Evolutionary conservation across 2,797 vertebrate genomes (phyloP), one percentile per base, ranked within the genome.

Genomic region (Coregonus suidteri): DNA sequence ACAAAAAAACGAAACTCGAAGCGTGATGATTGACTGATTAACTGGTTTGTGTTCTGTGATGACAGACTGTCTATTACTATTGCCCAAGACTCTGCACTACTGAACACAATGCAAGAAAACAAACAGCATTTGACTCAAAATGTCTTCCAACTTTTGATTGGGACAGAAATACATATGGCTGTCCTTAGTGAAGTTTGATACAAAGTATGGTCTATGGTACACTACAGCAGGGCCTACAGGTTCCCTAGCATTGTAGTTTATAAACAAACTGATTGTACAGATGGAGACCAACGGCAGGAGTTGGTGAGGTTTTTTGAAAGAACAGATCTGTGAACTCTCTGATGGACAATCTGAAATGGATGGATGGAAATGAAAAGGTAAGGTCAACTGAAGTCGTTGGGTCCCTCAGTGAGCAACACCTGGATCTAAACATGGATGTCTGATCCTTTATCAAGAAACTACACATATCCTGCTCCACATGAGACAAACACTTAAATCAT

Each of bases 1-100:
- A 37, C 16, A 54, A 41, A 52, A n/a, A 20, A 64, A 35, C 53
- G 20, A 30, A 31, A 56, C 51, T 64, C 75, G 37, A 41, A 70
- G 9, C 11, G 25, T 41, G 30, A 73, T n/a, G 75, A 75, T 73
- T 79, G 18, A 84, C 62, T 20, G 67, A 37, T 69, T 37, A n/a
- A 20, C 65, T 67, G 18, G 78, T 2, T n/a, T 15, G 16, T 71
- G 20, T 6, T 53, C 74, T 72, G 83, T 80, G 77, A 34, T 79
- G 77, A 68, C n/a, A 35, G 1, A 20, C 3, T 5, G n/a, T 20
- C 7, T 31, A 20, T 59, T 30, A 31, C 7, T 25, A 4, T 18
- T n/a, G n/a, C 20, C 56, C 68, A 69, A 66, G 14, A 72, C 65
- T 72, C 37, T 31, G 51, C 71, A 64, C 79, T 73, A 70, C 41